Percentiles rank a stretch among this genome's conserved stretches.
Evolutionary conservation across 1,140 invertebrate species (phyloP).

Genomic region (Drosophila simulans): DNA sequence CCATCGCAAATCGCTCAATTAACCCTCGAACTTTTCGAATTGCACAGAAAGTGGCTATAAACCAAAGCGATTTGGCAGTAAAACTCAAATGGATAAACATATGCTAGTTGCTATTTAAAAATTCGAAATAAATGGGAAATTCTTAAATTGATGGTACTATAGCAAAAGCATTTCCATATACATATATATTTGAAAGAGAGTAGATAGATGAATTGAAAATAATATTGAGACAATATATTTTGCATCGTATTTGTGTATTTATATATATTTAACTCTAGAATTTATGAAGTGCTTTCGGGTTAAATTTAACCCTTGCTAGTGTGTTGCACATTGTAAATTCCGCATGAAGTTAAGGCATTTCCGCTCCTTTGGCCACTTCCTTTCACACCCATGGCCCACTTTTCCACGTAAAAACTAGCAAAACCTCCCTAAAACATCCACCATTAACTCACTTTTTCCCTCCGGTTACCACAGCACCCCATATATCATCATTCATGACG

Average conservation of each 20-base stretch:
- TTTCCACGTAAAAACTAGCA: background rate
- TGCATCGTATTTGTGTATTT: too few species aligned
- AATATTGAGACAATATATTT: too few species aligned
- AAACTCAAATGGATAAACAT: background rate
- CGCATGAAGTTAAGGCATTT: conserved; percentile 28
- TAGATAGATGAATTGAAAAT: too few species aligned
- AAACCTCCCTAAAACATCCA: background rate
- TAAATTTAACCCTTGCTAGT: conserved; percentile 1
- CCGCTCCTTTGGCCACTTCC: conserved; percentile 29
- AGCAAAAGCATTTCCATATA: too few species aligned
- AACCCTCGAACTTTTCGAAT: conserved; percentile 5
- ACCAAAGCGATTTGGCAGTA: background rate
- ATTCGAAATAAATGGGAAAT: too few species aligned
- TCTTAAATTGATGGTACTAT: too few species aligned
- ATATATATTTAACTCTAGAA: too few species aligned
- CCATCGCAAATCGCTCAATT: conserved; percentile 11
- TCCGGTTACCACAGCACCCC: conserved; percentile 3
- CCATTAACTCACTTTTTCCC: background rate
- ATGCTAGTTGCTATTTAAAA: too few species aligned
- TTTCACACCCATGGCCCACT: background rate
- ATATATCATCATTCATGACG: conserved; percentile 33
- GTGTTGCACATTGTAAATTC: conserved; percentile 25
- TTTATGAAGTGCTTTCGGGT: background rate
- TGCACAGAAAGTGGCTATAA: background rate
- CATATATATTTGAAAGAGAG: too few species aligned